Evolutionary conservation across 2,113 vertebrate species (phyloP), one percentile per base, ranked within the genome.

Genomic region (Malurus cyaneus): DNA sequence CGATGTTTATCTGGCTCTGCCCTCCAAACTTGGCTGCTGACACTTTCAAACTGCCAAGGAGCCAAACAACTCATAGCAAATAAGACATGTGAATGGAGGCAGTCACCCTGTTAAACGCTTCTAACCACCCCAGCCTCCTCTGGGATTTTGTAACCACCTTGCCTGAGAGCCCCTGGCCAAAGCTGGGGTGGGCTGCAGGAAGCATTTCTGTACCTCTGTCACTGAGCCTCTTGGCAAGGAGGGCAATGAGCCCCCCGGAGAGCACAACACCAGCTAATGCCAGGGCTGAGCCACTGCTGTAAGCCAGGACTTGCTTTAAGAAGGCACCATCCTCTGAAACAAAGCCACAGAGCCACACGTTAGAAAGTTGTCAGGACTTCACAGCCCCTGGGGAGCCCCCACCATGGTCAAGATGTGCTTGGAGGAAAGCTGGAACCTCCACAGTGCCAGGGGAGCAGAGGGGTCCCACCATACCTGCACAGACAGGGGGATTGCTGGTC

Each of bases 401-500:
- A 8, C 18, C 42, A 10, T 2, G 1, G 24, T 65, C 14, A n/a
- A 29, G 39, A 17, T 9, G 47, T 59, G 60, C 28, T 28, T 66
- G 32, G 12, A 56, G n/a, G 41, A 57, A 71, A 66, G 60, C 56
- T 74, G 50, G 32, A 52, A 14, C 4, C 23, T 3, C 18, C 6
- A 2, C 11, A 46, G 24, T 25, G 52, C 46, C 46, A 15, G 56
- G 32, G 60, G 44, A 74, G 24, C 12, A 1, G 13, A 6, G 11
- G 28, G 11, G 8, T 65, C 41, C 36, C 18, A 15, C 32, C 0
- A 16, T 91, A 98, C 98, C 98, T 98, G 98, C 94, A 96, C 98
- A 99, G 29, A 26, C 79, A 11, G 98, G 98, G 26, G 87, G 57
- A 21, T 41, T 82, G 20, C 95, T 95, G 41, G 94, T 98, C 98